phyloP scores from a whole-genome alignment of 2,113 vertebrate genomes.

The Vulpes ferrilata region DNA sequence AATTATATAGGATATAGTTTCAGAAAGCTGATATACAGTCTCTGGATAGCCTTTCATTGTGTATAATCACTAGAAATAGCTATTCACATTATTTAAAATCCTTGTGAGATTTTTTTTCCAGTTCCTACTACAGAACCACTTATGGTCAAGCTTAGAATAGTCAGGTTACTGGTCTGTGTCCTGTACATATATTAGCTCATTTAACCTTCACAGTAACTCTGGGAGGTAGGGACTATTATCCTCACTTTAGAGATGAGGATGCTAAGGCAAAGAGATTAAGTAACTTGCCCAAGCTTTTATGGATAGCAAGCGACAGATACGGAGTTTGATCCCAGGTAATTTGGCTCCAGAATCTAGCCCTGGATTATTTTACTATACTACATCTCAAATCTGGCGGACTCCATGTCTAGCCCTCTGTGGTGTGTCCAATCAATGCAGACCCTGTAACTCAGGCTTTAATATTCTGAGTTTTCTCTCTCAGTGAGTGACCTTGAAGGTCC shows the following conservation, averaged over 20 bases:
- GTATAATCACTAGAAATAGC: slow-evolving; percentile 34
- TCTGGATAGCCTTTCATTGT: neutral
- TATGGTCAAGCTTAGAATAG: slow-evolving; percentile 34
- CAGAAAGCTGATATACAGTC: neutral
- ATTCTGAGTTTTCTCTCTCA: slow-evolving; percentile 55
- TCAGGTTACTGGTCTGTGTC: neutral
- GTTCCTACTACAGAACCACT: slow-evolving; percentile 34
- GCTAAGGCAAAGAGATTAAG: neutral
- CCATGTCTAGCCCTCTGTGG: neutral
- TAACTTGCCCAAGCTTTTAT: neutral
- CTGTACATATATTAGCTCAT: neutral
- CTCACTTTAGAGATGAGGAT: slow-evolving; percentile 16
- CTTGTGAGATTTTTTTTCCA: neutral
- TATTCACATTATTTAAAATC: slow-evolving; percentile 54
- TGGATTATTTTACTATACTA: neutral
- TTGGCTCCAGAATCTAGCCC: neutral
- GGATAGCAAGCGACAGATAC: neutral
- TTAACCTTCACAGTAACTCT: neutral
- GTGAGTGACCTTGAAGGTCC: slow-evolving; percentile 58
- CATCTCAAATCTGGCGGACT: neutral
- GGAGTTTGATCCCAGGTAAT: neutral
- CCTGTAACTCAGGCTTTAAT: neutral
- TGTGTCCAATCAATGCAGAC: neutral
- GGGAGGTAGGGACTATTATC: neutral
- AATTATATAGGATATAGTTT: slow-evolving; percentile 6